Percentiles rank a stretch among this genome's conserved stretches.
These are phyloP conservation scores for Scomberomorus guttatus DNA, from an alignment of 2,797 vertebrate genomes.

Conservation along the genomic window DNA sequence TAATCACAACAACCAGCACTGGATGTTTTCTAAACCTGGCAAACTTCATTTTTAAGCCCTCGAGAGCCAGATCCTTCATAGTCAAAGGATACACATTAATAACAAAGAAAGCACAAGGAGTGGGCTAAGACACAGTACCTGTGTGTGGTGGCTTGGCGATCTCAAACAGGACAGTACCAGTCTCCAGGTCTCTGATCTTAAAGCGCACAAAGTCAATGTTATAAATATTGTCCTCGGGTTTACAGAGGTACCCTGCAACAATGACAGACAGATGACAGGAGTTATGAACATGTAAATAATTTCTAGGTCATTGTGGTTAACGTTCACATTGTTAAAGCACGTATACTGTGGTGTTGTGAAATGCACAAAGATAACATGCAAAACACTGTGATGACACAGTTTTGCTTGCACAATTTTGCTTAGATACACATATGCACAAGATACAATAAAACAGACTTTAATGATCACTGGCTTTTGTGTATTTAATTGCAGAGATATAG, in stretches of 20 bases:
- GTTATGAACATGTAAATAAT: not conserved
- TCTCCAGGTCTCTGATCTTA: slow-evolving; percentile 95
- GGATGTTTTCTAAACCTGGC: not conserved
- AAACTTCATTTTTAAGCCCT: slow-evolving; percentile 3
- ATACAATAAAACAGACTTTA: not conserved
- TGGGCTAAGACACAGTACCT: slow-evolving; percentile 76
- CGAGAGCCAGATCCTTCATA: not conserved
- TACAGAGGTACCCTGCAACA: slow-evolving; percentile 91
- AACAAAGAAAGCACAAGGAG: not conserved
- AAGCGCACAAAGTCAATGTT: slow-evolving; percentile 95
- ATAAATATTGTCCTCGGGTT: slow-evolving; percentile 93
- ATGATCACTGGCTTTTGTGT: not conserved
- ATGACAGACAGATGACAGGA: slow-evolving; percentile 9
- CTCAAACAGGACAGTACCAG: slow-evolving; percentile 92
- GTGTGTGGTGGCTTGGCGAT: slow-evolving; percentile 92
- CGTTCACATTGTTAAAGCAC: not conserved
- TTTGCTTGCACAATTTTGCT: slow-evolving; percentile 13
- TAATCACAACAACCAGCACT: not conserved
- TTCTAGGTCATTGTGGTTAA: not conserved
- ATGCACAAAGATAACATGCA: slow-evolving; percentile 8
- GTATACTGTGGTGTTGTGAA: slow-evolving; percentile 1
- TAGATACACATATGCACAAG: not conserved
- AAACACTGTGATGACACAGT: slow-evolving; percentile 1
- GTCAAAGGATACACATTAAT: not conserved
- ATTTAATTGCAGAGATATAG: not conserved